phyloP scores from a whole-genome alignment of 2,888 invertebrate genomes.

The Harpalus rufipes region DNA sequence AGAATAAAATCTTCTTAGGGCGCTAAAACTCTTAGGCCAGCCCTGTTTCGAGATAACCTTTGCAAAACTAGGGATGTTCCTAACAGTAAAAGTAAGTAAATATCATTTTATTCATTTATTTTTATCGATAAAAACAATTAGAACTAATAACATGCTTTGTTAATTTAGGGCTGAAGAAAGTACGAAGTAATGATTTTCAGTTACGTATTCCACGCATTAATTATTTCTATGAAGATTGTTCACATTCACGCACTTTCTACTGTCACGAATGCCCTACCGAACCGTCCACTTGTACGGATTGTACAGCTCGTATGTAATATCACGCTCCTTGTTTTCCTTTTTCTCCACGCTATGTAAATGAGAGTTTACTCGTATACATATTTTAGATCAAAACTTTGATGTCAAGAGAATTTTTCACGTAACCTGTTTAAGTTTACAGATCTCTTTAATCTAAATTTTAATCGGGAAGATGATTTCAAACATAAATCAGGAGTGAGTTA shows the following conservation, averaged over 20 bases:
- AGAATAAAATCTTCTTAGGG: no score
- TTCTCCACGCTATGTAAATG: constrained; percentile 30
- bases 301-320: background rate
- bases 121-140: constrained; percentile 33
- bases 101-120: background rate
- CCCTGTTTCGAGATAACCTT: no score
- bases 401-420: constrained; percentile 34
- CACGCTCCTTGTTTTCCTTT: background rate
- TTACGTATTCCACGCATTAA: constrained; percentile 42
- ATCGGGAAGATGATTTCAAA: constrained; percentile 3
- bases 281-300: background rate
- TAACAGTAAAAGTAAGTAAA: constrained; percentile 1
- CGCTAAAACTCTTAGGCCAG: no score
- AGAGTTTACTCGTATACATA: constrained; percentile 18
- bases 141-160: constrained; percentile 28
- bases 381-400: constrained; percentile 19
- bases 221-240: constrained; percentile 44
- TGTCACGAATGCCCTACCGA: constrained; percentile 28
- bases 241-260: constrained; percentile 50
- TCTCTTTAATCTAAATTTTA: constrained; percentile 1
- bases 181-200: constrained; percentile 39
- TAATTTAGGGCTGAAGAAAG: constrained; percentile 38
- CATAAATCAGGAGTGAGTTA: background rate
- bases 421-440: constrained; percentile 28
- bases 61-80: background rate